Conservation (phyloP, 2,113 vertebrate species). For the Micromys minutus region DNA sequence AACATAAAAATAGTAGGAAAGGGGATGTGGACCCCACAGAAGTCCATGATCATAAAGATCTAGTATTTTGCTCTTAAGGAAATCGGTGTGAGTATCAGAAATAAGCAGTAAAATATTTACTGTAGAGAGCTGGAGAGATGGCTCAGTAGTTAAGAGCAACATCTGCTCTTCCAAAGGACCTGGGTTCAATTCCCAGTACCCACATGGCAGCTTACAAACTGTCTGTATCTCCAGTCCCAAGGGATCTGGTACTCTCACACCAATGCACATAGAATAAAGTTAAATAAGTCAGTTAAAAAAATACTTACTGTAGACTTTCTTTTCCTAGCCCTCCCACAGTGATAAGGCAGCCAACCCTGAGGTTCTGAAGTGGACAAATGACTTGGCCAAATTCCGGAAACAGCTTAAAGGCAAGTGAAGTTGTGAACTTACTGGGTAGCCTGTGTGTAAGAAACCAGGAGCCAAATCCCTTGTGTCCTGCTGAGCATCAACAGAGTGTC, state of each 20-base stretch:
- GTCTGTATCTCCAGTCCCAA: too few species aligned
- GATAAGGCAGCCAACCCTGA: constrained; percentile 97
- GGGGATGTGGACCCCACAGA: not conserved
- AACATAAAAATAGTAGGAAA: not conserved
- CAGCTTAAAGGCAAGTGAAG: constrained; percentile 93
- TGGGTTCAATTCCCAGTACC: too few species aligned
- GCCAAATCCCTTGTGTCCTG: not conserved
- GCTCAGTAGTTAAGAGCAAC: too few species aligned
- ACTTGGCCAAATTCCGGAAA: constrained; percentile 95
- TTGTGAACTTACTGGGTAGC: accelerated
- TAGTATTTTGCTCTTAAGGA: not conserved
- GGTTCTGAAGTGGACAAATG: constrained; percentile 96
- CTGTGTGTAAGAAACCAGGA: not conserved
- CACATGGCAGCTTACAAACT: too few species aligned
- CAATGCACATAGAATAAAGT: too few species aligned
- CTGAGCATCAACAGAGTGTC: too few species aligned
- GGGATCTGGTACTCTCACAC: too few species aligned
- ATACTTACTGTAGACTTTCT: constrained; percentile 49
- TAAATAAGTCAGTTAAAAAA: not conserved
- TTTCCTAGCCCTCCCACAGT: constrained; percentile 93
- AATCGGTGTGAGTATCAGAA: constrained; percentile 33
- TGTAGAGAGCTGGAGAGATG: too few species aligned
- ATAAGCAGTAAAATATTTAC: not conserved
- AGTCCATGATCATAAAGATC: not conserved
- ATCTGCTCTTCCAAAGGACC: too few species aligned